Base-by-base conservation (phyloP, 2,888 invertebrate species). In the Eulithis prunata region DNA sequence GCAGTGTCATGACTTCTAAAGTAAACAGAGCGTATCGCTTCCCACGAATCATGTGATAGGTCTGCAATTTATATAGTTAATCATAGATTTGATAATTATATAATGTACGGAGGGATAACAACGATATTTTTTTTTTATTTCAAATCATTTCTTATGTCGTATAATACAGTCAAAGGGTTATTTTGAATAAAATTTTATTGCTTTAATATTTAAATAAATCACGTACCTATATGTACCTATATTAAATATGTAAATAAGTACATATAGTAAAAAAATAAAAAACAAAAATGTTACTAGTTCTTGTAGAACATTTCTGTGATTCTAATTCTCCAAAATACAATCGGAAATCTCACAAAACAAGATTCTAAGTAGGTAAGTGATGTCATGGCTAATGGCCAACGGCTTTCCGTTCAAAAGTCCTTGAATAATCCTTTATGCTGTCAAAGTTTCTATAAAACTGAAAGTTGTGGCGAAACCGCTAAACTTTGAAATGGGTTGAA, bases 1-100 rank as follows among this genome's bases (percentile, higher is more conserved):
- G 63, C 55, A 8, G 14, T 49, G 52, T 60, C 47, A 57, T 57
- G 53, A 36, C 51, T 49, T 11, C n/a, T 10, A 10, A 38, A 56
- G 32, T 52, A 59, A 66, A 59, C 63, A 67, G 66, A 67, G 63
- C 63, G 63, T 12, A 51, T 51, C 66, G 63, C 14, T 67, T 67
- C 66, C 66, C 66, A 63, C 66, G 63, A 13, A 55, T 43, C 58
- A 58, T 43, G 56, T 62, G 47, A 58, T 49, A 62, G 11, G 51
- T 21, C 45, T 63, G 38, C 11, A 13, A 38, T 21, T 21, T 52
- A 57, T 14, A 2, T 43, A 49, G 62, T 51, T 56, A 32, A 57
- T 58, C 21, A 56, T 55, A 55, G 59, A 32, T 49, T 41, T 45
- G 28, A 32, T 10, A 36, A 8, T 41, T 51, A 49, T 49, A 10